Evolutionary conservation across 2,888 invertebrate species (phyloP).

Genomic region (Pammene fasciana): DNA sequence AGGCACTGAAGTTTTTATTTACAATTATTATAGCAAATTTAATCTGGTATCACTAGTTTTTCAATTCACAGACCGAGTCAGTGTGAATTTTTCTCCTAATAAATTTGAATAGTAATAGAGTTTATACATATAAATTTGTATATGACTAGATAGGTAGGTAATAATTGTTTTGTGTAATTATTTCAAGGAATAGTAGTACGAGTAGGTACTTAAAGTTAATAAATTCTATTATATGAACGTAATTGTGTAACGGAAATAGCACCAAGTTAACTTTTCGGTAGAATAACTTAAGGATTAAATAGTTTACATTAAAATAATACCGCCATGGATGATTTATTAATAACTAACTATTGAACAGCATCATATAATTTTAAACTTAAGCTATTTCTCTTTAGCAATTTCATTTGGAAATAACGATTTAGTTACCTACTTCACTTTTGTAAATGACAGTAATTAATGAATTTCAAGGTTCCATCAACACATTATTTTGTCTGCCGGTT

Average conservation of each 20-base stretch:
- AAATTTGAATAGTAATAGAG: conserved; percentile 19
- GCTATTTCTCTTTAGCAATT: conserved; percentile 1
- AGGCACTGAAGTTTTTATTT: conserved; percentile 12
- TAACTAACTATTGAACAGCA: no score
- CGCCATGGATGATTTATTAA: no score
- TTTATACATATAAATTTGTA: conserved; percentile 7
- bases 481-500: neutral
- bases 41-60: conserved; percentile 2
- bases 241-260: neutral
- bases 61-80: conserved; percentile 15
- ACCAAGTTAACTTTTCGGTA: neutral
- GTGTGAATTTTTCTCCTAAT: conserved; percentile 8
- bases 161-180: neutral
- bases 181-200: neutral
- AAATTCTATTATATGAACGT: neutral
- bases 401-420: neutral
- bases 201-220: neutral
- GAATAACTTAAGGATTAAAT: no score
- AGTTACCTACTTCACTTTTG: neutral
- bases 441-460: neutral
- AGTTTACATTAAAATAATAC: no score
- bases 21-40: neutral
- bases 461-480: conserved; percentile 17
- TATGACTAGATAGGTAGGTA: neutral
- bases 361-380: neutral